phyloP scores from a whole-genome alignment of 2,113 vertebrate genomes.

The Dipodomys stephensi region DNA sequence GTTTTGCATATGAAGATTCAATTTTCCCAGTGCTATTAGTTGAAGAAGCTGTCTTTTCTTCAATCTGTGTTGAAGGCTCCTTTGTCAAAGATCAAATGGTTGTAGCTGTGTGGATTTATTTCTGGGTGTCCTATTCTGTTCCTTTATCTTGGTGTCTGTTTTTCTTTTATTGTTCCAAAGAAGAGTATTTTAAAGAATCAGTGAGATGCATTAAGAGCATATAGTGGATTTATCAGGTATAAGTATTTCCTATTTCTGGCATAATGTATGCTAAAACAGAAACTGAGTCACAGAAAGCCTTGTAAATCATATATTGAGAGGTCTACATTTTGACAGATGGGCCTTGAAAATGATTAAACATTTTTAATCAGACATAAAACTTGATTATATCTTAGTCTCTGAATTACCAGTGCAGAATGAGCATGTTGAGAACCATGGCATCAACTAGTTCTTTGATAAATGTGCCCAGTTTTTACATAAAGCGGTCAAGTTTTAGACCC shows the following conservation, averaged over 20 bases:
- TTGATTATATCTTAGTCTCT: background rate
- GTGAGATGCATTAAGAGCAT: background rate
- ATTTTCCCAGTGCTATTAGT: too few species aligned
- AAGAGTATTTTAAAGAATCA: background rate
- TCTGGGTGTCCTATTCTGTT: too few species aligned
- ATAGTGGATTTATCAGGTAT: background rate
- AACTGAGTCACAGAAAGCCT: background rate
- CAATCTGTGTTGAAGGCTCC: too few species aligned
- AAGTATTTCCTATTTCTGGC: background rate
- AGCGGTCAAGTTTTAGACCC: constrained; percentile 4
- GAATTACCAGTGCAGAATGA: background rate
- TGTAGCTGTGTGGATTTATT: too few species aligned
- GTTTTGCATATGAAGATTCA: too few species aligned
- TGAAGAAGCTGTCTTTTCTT: too few species aligned
- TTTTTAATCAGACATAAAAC: constrained; percentile 29
- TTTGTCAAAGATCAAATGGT: too few species aligned
- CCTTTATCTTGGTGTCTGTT: too few species aligned
- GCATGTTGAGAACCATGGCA: background rate
- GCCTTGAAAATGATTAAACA: background rate
- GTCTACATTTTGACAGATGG: background rate
- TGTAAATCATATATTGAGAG: background rate
- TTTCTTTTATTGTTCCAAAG: too few species aligned
- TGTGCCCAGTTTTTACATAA: background rate
- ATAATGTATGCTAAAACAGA: background rate
- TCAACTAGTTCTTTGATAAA: background rate